Base-by-base conservation (phyloP, 2,797 vertebrate species). In the Staurois parvus region DNA sequence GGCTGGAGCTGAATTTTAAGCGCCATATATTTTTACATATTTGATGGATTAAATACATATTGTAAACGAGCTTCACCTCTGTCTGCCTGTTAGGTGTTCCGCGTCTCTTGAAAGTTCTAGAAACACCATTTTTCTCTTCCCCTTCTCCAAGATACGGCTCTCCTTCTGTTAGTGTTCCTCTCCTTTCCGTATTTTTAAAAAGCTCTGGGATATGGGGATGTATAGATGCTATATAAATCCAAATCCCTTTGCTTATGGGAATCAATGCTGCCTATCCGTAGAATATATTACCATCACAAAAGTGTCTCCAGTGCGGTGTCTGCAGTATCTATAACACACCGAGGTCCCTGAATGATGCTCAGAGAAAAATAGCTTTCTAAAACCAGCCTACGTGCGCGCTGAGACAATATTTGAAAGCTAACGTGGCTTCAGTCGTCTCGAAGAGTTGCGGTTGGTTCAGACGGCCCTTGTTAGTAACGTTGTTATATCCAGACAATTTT, bases 201-300 rank as follows among this genome's bases (percentile, higher is more conserved):
- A 77, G 85, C 81, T 79, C 56, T 87, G 81, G 75, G 81, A 87
- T 77, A 83, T 83, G 79, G 85, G 79, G 79, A 86, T 74, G 75
- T 81, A 83, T 86, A 79, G 85, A 87, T 67, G 85, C 81, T 83
- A 79, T 87, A 87, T 87, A 87, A 87, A 87, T 87, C 81, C 85
- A 83, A 87, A 87, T 79, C 85, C 85, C 81, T 79, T 87, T 83
- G 76, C 85, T 87, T 87, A 83, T 87, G 85, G 80, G 85, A 83
- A 87, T 87, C 85, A 87, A 87, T 87, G 85, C 80, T 87, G 85
- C 85, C 85, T 83, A 83, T 87, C 85, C 85, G 77, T 83, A 83
- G 85, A 87, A 87, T 87, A 87, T 87, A 87, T 87, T 83, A 87
- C 85, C 81, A 87, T 87, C 85, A 83, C 85, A 87, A 87, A 87